Evolutionary conservation across 2,888 invertebrate species (phyloP).

Genomic region (Agonopterix heracliana): DNA sequence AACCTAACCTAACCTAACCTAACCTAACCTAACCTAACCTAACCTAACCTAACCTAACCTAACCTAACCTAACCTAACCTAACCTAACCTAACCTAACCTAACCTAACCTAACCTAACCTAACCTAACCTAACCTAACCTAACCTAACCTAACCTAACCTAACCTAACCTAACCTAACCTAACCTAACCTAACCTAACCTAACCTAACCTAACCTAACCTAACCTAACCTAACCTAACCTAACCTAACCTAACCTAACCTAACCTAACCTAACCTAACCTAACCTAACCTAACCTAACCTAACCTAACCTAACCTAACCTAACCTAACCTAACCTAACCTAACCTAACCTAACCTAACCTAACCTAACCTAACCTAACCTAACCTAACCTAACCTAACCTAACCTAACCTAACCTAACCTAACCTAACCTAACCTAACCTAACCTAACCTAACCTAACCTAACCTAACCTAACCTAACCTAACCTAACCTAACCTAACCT

Average conservation of each 20-base stretch:
- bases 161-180: slow-evolving; percentile 14
- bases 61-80: no score
- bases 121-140: no score
- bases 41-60: no score
- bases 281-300: slow-evolving; percentile 11
- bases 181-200: slow-evolving; percentile 9
- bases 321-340: slow-evolving; percentile 1
- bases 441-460: no score
- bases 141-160: slow-evolving; percentile 15
- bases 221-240: slow-evolving; percentile 13
- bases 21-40: no score
- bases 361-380: neutral
- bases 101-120: no score
- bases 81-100: no score
- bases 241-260: slow-evolving; percentile 4
- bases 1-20: no score
- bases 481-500: no score
- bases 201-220: slow-evolving; percentile 12
- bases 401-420: neutral
- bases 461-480: no score
- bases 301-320: slow-evolving; percentile 18
- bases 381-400: slow-evolving; percentile 6
- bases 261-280: neutral
- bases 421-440: no score
- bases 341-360: slow-evolving; percentile 14